phyloP scores from a whole-genome alignment of 2,888 invertebrate genomes.

The Andrena minutula region DNA sequence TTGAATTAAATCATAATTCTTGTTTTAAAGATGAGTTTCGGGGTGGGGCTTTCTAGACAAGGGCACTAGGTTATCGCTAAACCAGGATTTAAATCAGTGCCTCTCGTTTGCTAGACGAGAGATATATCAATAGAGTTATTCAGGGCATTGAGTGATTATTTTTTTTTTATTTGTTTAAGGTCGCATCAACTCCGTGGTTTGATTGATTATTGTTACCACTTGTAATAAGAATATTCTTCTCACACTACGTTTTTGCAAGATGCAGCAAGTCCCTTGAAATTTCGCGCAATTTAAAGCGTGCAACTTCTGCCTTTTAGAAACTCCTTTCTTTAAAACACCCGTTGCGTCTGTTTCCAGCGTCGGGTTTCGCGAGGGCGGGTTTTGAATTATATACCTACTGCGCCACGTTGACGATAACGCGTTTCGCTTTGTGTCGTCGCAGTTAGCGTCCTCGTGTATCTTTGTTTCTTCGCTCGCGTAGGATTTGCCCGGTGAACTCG shows the following conservation, averaged over 20 bases:
- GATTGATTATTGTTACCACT: too few species aligned
- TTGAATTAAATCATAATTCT: too few species aligned
- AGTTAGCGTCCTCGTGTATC: conserved; percentile 2
- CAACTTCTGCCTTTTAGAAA: not conserved
- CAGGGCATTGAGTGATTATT: too few species aligned
- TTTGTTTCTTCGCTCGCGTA: conserved; percentile 16
- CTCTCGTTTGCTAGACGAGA: too few species aligned
- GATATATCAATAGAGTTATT: too few species aligned
- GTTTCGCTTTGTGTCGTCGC: conserved; percentile 16
- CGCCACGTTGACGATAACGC: conserved; percentile 29
- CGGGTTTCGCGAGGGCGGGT: not conserved
- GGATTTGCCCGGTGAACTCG: not conserved
- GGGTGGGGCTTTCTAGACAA: too few species aligned
- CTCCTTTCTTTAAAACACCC: not conserved
- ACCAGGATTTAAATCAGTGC: not conserved
- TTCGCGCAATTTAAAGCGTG: conserved; percentile 22
- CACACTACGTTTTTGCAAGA: not conserved
- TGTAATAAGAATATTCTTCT: too few species aligned
- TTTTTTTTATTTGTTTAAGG: too few species aligned
- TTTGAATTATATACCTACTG: conserved; percentile 27
- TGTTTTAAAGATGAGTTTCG: too few species aligned
- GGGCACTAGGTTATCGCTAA: too few species aligned
- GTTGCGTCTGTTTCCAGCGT: conserved; percentile 9
- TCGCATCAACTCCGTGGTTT: too few species aligned
- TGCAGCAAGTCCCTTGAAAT: conserved; percentile 1